phyloP scores from a whole-genome alignment of 2,888 invertebrate genomes.

The Andricus curvator region DNA sequence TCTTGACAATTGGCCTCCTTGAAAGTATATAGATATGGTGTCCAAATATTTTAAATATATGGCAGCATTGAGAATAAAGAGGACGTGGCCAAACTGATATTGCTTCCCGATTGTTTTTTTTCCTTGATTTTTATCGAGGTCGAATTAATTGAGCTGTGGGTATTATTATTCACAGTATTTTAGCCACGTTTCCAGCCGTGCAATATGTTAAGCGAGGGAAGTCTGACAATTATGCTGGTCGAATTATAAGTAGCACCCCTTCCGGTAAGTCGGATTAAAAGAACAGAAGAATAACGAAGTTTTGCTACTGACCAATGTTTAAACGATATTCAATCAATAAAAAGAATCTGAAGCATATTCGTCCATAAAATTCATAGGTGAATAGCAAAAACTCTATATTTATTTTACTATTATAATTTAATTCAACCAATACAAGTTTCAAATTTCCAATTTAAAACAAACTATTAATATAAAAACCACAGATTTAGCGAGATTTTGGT shows the following conservation, averaged over 20 bases:
- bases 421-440: background rate
- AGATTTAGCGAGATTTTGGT: background rate
- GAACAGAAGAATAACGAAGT: slow-evolving; percentile 18
- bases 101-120: slow-evolving; percentile 11
- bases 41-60: slow-evolving; percentile 32
- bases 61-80: slow-evolving; percentile 9
- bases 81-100: slow-evolving; percentile 17
- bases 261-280: slow-evolving; percentile 63
- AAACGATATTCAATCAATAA: background rate
- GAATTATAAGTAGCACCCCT: slow-evolving; percentile 68
- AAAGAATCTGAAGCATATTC: too few species aligned
- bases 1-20: background rate
- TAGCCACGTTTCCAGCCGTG: slow-evolving; percentile 62
- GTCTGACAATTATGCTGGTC: slow-evolving; percentile 58
- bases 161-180: slow-evolving; percentile 53
- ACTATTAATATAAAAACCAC: background rate
- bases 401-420: too few species aligned
- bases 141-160: slow-evolving; percentile 36
- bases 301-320: background rate
- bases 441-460: background rate
- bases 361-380: too few species aligned
- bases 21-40: background rate
- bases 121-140: slow-evolving; percentile 25
- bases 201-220: slow-evolving; percentile 55
- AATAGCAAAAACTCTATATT: too few species aligned